Percentiles rank a stretch among this genome's conserved stretches.
Evolutionary conservation across 2,888 invertebrate species (phyloP).

Genomic region (Drosophila paranaensis): DNA sequence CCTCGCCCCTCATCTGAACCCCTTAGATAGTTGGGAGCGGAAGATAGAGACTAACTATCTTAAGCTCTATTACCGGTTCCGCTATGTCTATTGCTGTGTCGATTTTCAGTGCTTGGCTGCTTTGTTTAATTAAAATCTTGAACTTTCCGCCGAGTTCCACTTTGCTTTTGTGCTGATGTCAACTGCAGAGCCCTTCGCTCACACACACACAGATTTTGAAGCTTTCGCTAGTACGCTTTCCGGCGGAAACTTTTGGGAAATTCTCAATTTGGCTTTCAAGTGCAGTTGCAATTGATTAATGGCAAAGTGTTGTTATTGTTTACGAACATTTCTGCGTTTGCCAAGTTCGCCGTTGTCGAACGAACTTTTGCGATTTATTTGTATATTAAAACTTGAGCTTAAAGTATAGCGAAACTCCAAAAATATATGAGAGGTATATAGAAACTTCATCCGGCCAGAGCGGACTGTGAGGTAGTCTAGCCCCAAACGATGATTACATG

Average conservation of each 20-base stretch:
- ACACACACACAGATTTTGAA: background rate
- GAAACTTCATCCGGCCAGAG: too few species aligned
- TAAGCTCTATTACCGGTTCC: constrained; percentile 19
- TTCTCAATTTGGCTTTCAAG: constrained; percentile 27
- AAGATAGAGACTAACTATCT: constrained; percentile 26
- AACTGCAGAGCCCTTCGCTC: constrained; percentile 33
- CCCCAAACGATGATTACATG: background rate
- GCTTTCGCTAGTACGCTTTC: constrained; percentile 20
- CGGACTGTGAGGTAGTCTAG: too few species aligned
- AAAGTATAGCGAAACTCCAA: background rate
- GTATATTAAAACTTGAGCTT: background rate
- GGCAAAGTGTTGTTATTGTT: constrained; percentile 38
- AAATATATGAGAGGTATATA: background rate
- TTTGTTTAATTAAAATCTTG: constrained; percentile 65
- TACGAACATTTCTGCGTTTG: constrained; percentile 8
- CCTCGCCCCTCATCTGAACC: background rate
- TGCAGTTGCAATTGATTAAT: constrained; percentile 63
- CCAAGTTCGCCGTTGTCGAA: constrained; percentile 8
- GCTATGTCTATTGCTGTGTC: constrained; percentile 11
- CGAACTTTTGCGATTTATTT: background rate
- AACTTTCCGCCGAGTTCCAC: constrained; percentile 43
- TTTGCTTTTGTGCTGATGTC: constrained; percentile 40
- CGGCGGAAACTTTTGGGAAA: constrained; percentile 37
- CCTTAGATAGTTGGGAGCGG: constrained; percentile 40
- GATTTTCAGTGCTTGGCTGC: constrained; percentile 51